These are phyloP conservation scores for Thereuonema tuberculata DNA, from an alignment of 1,140 invertebrate genomes.

Conservation along the genomic window DNA sequence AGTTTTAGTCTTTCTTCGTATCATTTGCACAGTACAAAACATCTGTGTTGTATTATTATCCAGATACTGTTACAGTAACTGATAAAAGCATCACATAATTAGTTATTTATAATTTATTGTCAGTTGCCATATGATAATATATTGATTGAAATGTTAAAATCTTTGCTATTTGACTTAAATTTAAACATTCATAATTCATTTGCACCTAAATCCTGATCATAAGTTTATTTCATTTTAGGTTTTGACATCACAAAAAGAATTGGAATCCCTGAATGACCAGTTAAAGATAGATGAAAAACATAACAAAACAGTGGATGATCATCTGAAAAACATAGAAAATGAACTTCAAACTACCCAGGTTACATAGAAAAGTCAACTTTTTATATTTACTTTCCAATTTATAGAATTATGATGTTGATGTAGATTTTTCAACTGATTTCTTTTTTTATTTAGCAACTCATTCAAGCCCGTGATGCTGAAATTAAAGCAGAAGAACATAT, in stretches of 20 bases:
- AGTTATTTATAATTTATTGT: no score
- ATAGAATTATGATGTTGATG: no score
- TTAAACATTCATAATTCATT: background rate
- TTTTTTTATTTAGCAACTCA: background rate
- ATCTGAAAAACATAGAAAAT: background rate
- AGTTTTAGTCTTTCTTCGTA: no score
- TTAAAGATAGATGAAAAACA: background rate
- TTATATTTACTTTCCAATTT: background rate
- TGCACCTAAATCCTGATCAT: background rate
- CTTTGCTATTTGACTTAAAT: no score
- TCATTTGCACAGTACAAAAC: no score
- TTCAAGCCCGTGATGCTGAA: background rate
- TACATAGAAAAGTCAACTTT: no score
- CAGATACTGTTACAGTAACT: no score
- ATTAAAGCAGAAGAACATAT: slow-evolving; percentile 1
- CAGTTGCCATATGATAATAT: no score
- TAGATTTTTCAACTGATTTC: background rate
- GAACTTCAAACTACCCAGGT: background rate
- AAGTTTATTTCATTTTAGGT: background rate
- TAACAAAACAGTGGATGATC: background rate
- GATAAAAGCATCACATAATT: no score
- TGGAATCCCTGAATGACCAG: background rate
- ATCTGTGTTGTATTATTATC: no score
- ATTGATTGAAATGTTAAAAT: no score
- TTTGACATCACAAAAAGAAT: background rate